Evolutionary conservation across 1,140 invertebrate species (phyloP).

Genomic region (Marisa cornuarietis): DNA sequence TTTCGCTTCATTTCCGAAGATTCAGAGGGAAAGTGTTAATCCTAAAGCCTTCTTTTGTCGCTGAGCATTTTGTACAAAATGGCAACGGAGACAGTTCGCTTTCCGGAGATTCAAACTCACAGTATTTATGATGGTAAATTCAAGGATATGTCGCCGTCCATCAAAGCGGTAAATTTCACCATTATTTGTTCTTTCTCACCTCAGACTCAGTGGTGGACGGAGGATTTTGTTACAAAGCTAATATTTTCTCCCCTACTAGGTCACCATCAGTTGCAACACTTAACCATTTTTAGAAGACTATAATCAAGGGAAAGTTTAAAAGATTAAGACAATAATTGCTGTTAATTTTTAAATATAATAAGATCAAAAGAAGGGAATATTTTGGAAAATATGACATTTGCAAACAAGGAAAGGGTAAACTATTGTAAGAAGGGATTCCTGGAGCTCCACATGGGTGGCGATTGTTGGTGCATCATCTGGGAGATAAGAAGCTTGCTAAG

Average conservation of each 20-base stretch:
- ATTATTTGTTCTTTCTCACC: too few species aligned
- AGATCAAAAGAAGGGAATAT: not conserved
- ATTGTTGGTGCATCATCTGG: too few species aligned
- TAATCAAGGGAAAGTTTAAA: too few species aligned
- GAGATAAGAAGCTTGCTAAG: too few species aligned
- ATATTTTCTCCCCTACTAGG: too few species aligned
- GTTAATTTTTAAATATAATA: not conserved
- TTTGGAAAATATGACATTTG: not conserved
- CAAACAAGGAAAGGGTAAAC: not conserved
- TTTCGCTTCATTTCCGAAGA: not conserved
- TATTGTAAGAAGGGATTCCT: not conserved
- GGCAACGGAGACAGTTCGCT: conserved; percentile 40
- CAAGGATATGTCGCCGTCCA: conserved; percentile 56
- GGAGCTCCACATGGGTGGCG: not conserved
- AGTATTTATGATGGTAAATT: conserved; percentile 69
- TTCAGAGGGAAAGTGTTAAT: not conserved
- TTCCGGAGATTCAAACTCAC: conserved; percentile 48
- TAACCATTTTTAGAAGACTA: too few species aligned
- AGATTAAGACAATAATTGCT: too few species aligned
- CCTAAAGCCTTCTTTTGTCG: not conserved
- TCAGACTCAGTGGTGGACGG: too few species aligned
- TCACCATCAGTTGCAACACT: too few species aligned
- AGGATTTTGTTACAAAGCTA: too few species aligned
- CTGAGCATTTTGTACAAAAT: conserved; percentile 19
- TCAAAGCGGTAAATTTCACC: conserved; percentile 50